Percentiles rank a stretch among this genome's conserved stretches.
Conservation (phyloP, 2,113 vertebrate species). For the Dromaius novaehollandiae region DNA sequence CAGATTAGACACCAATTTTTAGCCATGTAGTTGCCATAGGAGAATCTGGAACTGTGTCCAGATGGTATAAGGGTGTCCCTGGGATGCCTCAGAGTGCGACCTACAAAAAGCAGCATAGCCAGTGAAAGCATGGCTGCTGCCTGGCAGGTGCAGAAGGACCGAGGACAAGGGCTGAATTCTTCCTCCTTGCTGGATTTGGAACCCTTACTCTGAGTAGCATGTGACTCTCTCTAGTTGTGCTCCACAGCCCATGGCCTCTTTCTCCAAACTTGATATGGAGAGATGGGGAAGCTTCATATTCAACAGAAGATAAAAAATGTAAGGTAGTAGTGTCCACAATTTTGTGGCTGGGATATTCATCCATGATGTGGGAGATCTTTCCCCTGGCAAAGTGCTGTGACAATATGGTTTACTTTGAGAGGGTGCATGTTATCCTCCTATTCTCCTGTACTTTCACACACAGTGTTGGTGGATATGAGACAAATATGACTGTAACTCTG, state of each 20-base stretch:
- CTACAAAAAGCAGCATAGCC: not conserved
- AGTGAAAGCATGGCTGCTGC: not conserved
- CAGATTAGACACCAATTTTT: not conserved
- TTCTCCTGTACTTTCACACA: not conserved
- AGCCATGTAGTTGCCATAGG: not conserved
- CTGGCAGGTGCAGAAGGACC: not conserved
- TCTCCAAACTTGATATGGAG: not conserved
- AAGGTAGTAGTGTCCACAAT: not conserved
- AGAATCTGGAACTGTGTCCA: not conserved
- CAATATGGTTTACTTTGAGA: not conserved
- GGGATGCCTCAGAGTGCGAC: not conserved
- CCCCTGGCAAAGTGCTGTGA: too few relatives aligned
- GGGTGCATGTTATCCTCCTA: rapidly evolving
- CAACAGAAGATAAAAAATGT: not conserved
- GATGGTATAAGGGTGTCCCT: rapidly evolving
- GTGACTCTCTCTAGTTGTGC: not conserved
- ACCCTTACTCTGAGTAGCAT: not conserved
- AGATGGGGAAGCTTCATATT: not conserved
- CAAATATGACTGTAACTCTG: not conserved
- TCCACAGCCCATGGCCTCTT: not conserved
- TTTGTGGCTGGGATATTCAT: not conserved
- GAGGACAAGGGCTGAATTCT: not conserved
- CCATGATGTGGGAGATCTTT: not conserved
- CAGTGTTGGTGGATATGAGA: not conserved
- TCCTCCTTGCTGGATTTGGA: not conserved